Percentiles rank a stretch among this genome's conserved stretches.
Evolutionary conservation across 2,113 vertebrate genomes (phyloP).

Genomic region (Ia io): DNA sequence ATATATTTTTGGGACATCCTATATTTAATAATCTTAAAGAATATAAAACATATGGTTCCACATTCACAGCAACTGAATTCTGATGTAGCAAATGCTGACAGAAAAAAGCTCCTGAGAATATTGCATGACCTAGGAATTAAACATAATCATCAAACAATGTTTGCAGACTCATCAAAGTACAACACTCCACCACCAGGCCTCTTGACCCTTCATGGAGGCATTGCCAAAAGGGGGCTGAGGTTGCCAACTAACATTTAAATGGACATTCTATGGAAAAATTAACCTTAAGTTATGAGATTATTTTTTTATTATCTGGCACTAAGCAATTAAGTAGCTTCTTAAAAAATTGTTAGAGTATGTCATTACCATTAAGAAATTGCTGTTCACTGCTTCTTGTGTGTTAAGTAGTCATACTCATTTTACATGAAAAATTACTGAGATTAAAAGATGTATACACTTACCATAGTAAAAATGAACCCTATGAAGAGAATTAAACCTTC

Average conservation of each 20-base stretch:
- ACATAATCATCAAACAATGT: background rate
- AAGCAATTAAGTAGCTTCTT: background rate
- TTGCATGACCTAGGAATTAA: slow-evolving; percentile 20
- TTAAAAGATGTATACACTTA: background rate
- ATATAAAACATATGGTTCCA: slow-evolving; percentile 1
- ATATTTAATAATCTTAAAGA: slow-evolving; percentile 26
- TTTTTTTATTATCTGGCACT: slow-evolving; percentile 20
- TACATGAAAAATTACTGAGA: background rate
- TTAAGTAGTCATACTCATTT: background rate
- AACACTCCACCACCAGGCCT: background rate
- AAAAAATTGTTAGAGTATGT: background rate
- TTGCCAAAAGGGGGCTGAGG: background rate
- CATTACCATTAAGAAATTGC: background rate
- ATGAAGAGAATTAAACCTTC: background rate
- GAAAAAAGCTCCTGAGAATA: slow-evolving; percentile 21
- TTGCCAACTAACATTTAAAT: slow-evolving; percentile 38
- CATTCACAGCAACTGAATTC: slow-evolving; percentile 37
- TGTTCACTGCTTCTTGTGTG: background rate
- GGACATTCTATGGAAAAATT: background rate
- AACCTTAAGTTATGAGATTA: background rate
- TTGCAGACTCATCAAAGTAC: background rate
- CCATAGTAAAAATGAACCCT: background rate
- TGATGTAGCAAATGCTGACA: slow-evolving; percentile 4
- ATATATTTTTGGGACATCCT: too few species aligned
- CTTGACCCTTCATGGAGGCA: background rate